phyloP scores from a whole-genome alignment of 1,140 invertebrate genomes.

The Ladona fulva region DNA sequence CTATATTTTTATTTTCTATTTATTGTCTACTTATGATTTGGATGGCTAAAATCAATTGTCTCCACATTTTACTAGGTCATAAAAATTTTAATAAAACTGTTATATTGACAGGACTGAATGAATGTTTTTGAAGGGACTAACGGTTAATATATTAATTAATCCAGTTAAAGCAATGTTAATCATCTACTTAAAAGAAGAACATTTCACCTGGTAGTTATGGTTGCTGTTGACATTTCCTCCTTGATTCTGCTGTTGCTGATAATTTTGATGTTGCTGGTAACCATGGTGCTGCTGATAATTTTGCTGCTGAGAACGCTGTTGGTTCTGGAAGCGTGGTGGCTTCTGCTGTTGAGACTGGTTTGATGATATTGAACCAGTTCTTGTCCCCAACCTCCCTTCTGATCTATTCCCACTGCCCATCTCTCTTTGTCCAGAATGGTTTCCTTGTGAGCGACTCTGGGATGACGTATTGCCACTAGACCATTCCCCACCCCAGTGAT shows the following conservation, averaged over 20 bases:
- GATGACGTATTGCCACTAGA: slow-evolving; percentile 20
- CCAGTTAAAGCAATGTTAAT: too few species aligned
- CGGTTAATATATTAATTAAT: too few species aligned
- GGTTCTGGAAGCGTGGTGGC: slow-evolving; percentile 42
- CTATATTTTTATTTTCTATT: too few species aligned
- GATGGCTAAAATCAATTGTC: too few species aligned
- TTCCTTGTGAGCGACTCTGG: slow-evolving; percentile 16
- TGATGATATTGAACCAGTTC: not conserved
- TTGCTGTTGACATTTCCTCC: not conserved
- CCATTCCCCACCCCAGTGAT: slow-evolving; percentile 2
- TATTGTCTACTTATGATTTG: too few species aligned
- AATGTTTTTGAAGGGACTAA: too few species aligned
- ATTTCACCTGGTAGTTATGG: not conserved
- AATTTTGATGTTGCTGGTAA: slow-evolving; percentile 28
- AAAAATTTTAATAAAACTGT: too few species aligned
- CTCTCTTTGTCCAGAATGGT: slow-evolving; percentile 16
- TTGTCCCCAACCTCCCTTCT: not conserved
- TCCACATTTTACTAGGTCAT: too few species aligned
- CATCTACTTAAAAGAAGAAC: too few species aligned
- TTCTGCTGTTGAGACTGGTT: slow-evolving; percentile 30
- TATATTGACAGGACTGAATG: too few species aligned
- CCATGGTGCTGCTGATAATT: slow-evolving; percentile 20
- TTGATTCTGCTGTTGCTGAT: slow-evolving; percentile 19
- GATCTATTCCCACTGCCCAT: slow-evolving; percentile 23
- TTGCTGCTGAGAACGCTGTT: slow-evolving; percentile 32